A percentile compares a stretch with the other conserved stretches of the same genome.
phyloP scores from a whole-genome alignment of 2,113 vertebrate species.

The Equus quagga region DNA sequence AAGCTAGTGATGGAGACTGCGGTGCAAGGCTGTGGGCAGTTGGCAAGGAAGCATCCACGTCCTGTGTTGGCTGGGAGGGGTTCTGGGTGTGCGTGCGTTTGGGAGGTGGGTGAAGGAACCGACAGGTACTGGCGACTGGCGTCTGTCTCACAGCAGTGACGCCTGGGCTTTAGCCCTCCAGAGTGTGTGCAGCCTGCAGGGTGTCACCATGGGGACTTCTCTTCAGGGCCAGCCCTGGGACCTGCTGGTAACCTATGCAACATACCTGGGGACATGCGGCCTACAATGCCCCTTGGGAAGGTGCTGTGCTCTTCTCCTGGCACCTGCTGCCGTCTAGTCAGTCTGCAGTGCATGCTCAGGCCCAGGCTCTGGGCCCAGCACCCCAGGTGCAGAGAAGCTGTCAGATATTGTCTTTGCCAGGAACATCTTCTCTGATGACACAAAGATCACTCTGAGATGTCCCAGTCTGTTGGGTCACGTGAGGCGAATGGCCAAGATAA shows the following conservation, averaged over 20 bases:
- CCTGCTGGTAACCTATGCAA: not conserved
- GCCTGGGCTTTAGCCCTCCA: not conserved
- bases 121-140: accelerated
- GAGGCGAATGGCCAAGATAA: too few species aligned
- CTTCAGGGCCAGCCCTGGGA: not conserved
- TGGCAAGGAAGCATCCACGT: not conserved
- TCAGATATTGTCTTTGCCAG: accelerated
- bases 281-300: not conserved
- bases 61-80: not conserved
- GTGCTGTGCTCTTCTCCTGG: not conserved
- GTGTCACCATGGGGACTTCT: not conserved
- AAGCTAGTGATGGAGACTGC: too few species aligned
- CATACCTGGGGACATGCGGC: not conserved
- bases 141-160: accelerated
- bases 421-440: accelerated
- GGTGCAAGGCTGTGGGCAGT: not conserved
- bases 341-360: not conserved
- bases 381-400: not conserved
- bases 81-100: not conserved
- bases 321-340: not conserved
- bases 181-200: not conserved
- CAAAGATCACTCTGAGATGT: not conserved
- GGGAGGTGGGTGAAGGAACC: too few species aligned
- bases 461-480: too few species aligned
- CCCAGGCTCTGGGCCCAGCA: too few species aligned